phyloP scores from a whole-genome alignment of 2,797 vertebrate species.

The Rhabdophis nuchalis region DNA sequence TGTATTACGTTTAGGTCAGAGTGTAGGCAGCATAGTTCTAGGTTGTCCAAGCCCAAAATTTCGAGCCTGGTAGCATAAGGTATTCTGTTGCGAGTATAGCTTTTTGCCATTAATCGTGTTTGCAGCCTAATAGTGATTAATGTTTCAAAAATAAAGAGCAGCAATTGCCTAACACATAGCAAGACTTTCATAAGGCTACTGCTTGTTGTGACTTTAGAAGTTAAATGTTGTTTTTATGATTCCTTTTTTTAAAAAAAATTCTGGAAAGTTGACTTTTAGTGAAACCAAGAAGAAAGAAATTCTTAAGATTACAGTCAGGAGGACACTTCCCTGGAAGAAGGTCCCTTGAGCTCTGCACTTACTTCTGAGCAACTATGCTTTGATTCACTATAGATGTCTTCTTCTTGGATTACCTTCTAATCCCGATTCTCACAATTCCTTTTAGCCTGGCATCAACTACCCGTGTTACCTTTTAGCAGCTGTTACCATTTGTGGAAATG shows the following conservation, averaged over 20 bases:
- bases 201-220: background rate
- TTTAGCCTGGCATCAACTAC: background rate
- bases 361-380: background rate
- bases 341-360: background rate
- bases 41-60: no score
- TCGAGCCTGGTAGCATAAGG: no score
- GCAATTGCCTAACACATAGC: background rate
- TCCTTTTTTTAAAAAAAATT: background rate
- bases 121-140: background rate
- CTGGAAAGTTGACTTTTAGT: background rate
- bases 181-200: background rate
- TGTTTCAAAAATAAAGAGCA: background rate
- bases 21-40: no score
- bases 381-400: background rate
- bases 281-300: background rate
- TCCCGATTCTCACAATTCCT: background rate
- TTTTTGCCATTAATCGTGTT: background rate
- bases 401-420: background rate
- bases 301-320: background rate
- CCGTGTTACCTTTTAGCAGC: background rate
- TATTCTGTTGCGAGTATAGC: background rate
- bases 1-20: no score
- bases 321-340: background rate
- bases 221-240: background rate
- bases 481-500: background rate